These are phyloP conservation scores for Rhabdophis nuchalis DNA, from an alignment of 2,797 vertebrate genomes.

Conservation along the genomic window DNA sequence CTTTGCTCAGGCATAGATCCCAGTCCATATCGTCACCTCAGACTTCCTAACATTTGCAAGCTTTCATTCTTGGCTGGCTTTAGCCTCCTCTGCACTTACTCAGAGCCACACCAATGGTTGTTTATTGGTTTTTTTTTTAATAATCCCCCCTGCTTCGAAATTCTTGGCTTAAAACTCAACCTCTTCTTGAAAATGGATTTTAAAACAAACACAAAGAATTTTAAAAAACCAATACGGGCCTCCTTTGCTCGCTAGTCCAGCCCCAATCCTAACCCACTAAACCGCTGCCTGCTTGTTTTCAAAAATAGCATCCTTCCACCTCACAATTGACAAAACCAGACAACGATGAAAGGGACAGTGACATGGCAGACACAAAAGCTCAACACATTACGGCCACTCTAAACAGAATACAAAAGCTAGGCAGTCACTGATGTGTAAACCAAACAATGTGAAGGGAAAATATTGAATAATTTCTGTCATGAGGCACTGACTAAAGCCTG, in stretches of 20 bases:
- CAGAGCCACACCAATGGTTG: neutral
- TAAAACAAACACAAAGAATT: neutral
- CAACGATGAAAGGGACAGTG: conserved; percentile 88
- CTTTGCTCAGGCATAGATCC: conserved; percentile 23
- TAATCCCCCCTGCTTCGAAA: conserved; percentile 22
- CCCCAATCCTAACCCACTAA: conserved; percentile 64
- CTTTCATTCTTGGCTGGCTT: neutral
- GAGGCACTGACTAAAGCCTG: conserved; percentile 85
- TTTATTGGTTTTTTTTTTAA: neutral
- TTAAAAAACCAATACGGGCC: neutral
- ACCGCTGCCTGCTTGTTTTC: conserved; percentile 70
- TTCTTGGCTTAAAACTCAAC: conserved; percentile 6
- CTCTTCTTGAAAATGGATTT: conserved; percentile 20
- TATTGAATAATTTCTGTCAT: conserved; percentile 87
- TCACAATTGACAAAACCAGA: conserved; percentile 86
- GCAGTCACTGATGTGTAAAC: conserved; percentile 96
- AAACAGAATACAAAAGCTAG: conserved; percentile 87
- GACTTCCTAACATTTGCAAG: neutral
- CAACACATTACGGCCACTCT: conserved; percentile 84
- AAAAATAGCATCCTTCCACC: conserved; percentile 74
- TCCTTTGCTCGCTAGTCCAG: conserved; percentile 49
- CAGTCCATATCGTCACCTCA: neutral
- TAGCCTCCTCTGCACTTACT: neutral
- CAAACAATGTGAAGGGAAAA: conserved; percentile 84
- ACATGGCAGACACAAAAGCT: conserved; percentile 93